phyloP scores from a whole-genome alignment of 1,140 invertebrate genomes.

The Potamilus streckersoni region DNA sequence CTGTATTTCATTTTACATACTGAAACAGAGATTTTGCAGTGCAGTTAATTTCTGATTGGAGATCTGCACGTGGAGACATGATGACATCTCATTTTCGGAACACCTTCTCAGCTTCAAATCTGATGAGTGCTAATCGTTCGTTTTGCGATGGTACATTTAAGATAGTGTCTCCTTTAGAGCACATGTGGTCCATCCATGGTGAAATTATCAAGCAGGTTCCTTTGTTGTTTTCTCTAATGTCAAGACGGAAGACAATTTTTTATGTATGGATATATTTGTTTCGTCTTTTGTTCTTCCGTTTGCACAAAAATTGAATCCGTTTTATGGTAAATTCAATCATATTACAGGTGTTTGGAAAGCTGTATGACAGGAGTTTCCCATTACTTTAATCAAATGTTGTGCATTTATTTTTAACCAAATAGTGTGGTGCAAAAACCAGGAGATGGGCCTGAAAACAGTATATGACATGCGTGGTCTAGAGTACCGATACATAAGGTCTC shows the following conservation, averaged over 20 bases:
- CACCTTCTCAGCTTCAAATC: background rate
- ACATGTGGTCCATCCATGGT: conserved; percentile 11
- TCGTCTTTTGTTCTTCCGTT: background rate
- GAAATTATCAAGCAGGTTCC: conserved; percentile 24
- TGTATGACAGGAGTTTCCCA: conserved; percentile 1
- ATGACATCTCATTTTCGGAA: background rate
- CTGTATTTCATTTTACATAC: too few relatives aligned
- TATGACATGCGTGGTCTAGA: background rate
- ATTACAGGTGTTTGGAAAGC: background rate
- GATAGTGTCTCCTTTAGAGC: background rate
- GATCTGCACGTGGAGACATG: too few relatives aligned
- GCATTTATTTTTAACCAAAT: background rate
- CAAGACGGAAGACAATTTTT: conserved; percentile 3
- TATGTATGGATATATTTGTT: background rate
- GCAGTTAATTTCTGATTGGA: too few relatives aligned
- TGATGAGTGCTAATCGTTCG: background rate
- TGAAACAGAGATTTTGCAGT: too few relatives aligned
- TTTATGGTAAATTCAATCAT: background rate
- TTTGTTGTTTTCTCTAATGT: conserved; percentile 19
- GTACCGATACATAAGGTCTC: background rate
- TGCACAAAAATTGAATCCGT: background rate
- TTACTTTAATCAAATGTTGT: background rate
- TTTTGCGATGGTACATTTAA: background rate
- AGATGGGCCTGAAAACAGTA: background rate
- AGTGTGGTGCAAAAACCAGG: background rate